Percentiles rank a stretch among this genome's conserved stretches.
Conservation (phyloP, 2,888 invertebrate genomes). For the Copidosoma aretas region DNA sequence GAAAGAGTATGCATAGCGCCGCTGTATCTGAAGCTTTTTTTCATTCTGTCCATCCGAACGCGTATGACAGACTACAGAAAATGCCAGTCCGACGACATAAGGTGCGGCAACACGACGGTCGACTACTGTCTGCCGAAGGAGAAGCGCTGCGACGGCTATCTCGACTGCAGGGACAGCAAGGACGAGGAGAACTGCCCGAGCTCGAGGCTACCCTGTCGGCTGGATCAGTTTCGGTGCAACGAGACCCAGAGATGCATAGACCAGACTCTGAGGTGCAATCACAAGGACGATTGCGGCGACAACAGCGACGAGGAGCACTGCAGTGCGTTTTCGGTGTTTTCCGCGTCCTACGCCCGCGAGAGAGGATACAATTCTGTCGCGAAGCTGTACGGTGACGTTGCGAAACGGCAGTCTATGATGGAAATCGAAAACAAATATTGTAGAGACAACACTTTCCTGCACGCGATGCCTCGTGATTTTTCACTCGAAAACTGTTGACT, state of each 20-base stretch:
- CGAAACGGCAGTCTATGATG: too few relatives aligned
- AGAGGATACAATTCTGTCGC: too few relatives aligned
- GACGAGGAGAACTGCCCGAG: conserved; percentile 82
- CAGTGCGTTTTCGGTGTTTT: conserved; percentile 70
- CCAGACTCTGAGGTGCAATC: conserved; percentile 78
- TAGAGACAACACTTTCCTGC: too few relatives aligned
- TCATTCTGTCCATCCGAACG: background rate
- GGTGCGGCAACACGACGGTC: conserved; percentile 72
- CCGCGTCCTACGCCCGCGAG: conserved; percentile 1
- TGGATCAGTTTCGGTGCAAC: conserved; percentile 87
- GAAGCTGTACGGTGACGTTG: too few relatives aligned
- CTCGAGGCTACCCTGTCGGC: conserved; percentile 68
- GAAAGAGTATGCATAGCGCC: too few relatives aligned
- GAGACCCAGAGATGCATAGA: conserved; percentile 84
- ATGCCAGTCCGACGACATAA: conserved; percentile 86
- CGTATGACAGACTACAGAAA: conserved; percentile 81
- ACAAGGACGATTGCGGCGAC: conserved; percentile 89
- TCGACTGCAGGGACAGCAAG: conserved; percentile 83
- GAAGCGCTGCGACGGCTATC: conserved; percentile 88
- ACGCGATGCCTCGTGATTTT: too few relatives aligned
- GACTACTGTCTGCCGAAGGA: conserved; percentile 86
- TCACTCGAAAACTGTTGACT: too few relatives aligned
- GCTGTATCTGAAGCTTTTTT: background rate
- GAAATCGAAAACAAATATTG: too few relatives aligned
- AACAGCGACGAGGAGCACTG: conserved; percentile 90